A percentile compares a stretch with the other conserved stretches of the same genome.
These are phyloP conservation scores for Pediacus dermestoides DNA, from an alignment of 2,888 invertebrate species.

Conservation along the genomic window DNA sequence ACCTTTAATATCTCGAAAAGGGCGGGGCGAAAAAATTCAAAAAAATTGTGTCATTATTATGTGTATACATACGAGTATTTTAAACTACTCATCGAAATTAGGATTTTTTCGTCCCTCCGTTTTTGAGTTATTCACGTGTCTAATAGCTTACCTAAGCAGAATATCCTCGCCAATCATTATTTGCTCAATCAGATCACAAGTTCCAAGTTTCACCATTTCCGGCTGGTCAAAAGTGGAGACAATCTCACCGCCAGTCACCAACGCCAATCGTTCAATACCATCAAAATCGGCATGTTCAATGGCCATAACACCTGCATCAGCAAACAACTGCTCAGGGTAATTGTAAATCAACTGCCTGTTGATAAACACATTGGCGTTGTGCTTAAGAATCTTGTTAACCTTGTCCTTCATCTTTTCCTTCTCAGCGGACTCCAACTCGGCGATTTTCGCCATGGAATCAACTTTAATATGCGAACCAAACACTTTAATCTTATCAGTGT, in stretches of 20 bases:
- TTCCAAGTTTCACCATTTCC: conserved; percentile 85
- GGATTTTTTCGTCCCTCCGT: no score
- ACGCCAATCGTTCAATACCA: conserved; percentile 94
- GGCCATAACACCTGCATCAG: conserved; percentile 97
- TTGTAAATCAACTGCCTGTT: conserved; percentile 99
- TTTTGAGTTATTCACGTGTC: no score
- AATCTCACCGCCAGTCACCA: conserved; percentile 96
- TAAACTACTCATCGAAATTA: no score
- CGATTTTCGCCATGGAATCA: conserved; percentile 91
- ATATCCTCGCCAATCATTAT: conserved; percentile 98
- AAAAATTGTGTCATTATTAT: no score
- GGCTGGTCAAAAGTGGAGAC: conserved; percentile 97
- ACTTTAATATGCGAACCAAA: conserved; percentile 95
- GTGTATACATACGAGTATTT: no score
- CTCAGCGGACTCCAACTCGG: conserved; percentile 95
- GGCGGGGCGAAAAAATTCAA: no score
- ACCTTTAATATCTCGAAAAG: no score
- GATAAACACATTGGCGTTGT: conserved; percentile 96
- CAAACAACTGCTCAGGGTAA: conserved; percentile 98
- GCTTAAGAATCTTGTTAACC: conserved; percentile 90
- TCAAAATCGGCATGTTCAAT: conserved; percentile 99
- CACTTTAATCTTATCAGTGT: conserved; percentile 98
- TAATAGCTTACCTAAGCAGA: no score
- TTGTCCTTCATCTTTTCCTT: conserved; percentile 99
- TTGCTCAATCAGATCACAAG: conserved; percentile 94